Percentiles rank a stretch among this genome's conserved stretches.
phyloP scores from a whole-genome alignment of 1,140 invertebrate species.

The Leptopilina clavipes region DNA sequence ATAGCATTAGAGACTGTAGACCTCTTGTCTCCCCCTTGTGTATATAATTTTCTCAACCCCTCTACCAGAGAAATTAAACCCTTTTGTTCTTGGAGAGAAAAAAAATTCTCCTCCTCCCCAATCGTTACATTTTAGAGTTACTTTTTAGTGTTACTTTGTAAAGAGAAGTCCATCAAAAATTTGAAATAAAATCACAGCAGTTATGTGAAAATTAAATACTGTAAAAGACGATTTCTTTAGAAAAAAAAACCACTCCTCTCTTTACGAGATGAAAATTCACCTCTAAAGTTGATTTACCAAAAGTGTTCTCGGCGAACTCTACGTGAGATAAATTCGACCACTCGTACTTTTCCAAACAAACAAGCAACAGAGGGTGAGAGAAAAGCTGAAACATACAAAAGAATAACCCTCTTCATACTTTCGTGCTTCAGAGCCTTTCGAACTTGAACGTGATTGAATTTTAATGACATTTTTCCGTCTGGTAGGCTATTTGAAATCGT shows the following conservation, averaged over 20 bases:
- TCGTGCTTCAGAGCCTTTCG: neutral
- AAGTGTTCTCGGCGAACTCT: conserved; percentile 32
- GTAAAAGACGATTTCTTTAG: neutral
- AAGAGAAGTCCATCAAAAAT: no score
- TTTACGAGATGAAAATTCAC: neutral
- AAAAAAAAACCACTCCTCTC: neutral
- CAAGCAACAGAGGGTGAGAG: conserved; percentile 15
- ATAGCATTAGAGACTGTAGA: conserved; percentile 64
- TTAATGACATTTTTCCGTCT: conserved; percentile 63
- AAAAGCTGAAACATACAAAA: conserved; percentile 28
- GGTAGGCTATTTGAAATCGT: conserved; percentile 51
- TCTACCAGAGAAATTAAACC: conserved; percentile 54
- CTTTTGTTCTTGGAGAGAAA: conserved; percentile 44
- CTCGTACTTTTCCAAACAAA: conserved; percentile 22
- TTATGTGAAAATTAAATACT: neutral
- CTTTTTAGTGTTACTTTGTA: no score
- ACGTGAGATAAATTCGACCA: conserved; percentile 37
- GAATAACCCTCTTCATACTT: conserved; percentile 8
- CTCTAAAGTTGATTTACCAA: conserved; percentile 15
- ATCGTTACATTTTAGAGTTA: no score
- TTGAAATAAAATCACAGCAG: no score
- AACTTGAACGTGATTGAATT: conserved; percentile 65
- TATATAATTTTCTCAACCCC: conserved; percentile 51
- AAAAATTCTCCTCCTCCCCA: neutral
- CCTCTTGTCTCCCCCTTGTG: conserved; percentile 38